Evolutionary conservation across 2,113 vertebrate genomes (phyloP), one percentile per base, ranked within the genome.

Genomic region (Haemorhous mexicanus): DNA sequence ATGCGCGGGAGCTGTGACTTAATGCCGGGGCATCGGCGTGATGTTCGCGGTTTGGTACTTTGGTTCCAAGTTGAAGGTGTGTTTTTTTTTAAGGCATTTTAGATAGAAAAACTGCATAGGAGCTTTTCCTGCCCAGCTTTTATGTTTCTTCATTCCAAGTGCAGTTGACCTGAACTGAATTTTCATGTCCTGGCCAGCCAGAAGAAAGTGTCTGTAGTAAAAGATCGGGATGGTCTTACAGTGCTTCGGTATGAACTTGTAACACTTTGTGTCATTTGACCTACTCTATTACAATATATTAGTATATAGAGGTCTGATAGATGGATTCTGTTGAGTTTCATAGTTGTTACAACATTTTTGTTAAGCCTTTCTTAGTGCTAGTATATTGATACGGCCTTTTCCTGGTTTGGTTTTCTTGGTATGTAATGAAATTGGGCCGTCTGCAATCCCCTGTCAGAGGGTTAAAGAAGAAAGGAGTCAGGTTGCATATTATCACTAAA

Each of bases 1-100:
- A 0, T 2, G 72, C 22, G 1, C 2, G 21, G 12, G 22, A 35
- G 37, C 28, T 11, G 8, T 6, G 16, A 0, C 5, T 0, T 6
- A 5, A 0, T 10, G 53, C 49, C 22, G 3, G 10, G 14, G 32
- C 8, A 0, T 8, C 24, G 13, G 7, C 27, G 0, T 28, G 6
- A 0, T 24, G 23, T 8, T 62, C 19, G 9, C 17, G 8, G 8
- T 56, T 32, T 41, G 26, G 8, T 35, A 0, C 15, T 33, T 18
- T 1, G 33, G 1, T 12, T 64, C 20, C 39, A 19, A 30, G 23
- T 18, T 63, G 8, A 30, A 55, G 21, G 6, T 15, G 11, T n/a
- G 15, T 1, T 33, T 74, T 33, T 74, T 41, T 58, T 15, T 9
- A 23, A 70, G 24, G 11, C 18, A 0, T 47, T 83, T 56, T 28